Percentiles rank a stretch among this genome's conserved stretches.
Evolutionary conservation across 53 echinoderm and acorn worm genomes (phyloP).

Genomic region (Antedon mediterranea): DNA sequence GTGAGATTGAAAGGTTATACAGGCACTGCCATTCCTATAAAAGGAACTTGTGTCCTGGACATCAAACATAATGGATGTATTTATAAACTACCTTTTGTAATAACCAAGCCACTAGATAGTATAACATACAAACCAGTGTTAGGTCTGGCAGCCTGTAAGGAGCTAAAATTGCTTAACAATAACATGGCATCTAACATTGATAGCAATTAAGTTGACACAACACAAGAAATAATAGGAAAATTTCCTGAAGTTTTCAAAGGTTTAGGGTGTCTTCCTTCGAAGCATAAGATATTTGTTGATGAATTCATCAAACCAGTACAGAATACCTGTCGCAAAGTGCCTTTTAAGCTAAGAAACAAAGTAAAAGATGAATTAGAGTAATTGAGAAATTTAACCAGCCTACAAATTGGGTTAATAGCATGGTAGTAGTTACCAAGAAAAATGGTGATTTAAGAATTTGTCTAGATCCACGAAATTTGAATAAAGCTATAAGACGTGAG

Average conservation of each 20-base stretch:
- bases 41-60: neutral
- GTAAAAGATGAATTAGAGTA: conserved; percentile 16
- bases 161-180: neutral
- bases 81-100: neutral
- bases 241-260: neutral
- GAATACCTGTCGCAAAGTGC: conserved; percentile 25
- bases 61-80: neutral
- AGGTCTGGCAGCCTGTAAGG: neutral
- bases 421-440: conserved; percentile 8
- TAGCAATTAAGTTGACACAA: neutral
- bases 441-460: conserved; percentile 15
- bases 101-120: neutral
- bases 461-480: conserved; percentile 5
- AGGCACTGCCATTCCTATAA: neutral
- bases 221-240: neutral
- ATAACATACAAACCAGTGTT: neutral
- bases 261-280: neutral
- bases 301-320: conserved; percentile 4
- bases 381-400: neutral
- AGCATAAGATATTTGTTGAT: conserved; percentile 2
- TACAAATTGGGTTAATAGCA: conserved; percentile 6
- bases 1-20: neutral
- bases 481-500: conserved; percentile 10
- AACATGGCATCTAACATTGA: neutral
- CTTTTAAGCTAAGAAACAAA: conserved; percentile 10